These are phyloP conservation scores for Urocitellus parryii DNA, from an alignment of 2,113 vertebrate species.

Conservation along the genomic window DNA sequence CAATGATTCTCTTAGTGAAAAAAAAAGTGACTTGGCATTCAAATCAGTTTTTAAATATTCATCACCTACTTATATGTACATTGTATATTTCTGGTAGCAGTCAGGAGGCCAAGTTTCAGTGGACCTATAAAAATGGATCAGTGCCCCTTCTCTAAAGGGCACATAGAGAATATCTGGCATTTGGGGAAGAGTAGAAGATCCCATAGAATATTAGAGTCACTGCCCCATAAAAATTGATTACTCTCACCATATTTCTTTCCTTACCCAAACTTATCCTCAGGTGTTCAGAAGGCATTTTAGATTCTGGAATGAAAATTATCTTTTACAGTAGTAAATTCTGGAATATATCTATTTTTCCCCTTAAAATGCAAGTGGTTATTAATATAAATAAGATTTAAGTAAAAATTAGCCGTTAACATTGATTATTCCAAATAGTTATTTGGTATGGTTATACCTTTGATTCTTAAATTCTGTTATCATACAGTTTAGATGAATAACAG, in stretches of 20 bases:
- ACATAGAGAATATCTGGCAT: neutral
- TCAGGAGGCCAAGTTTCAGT: constrained; percentile 45
- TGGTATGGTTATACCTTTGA: neutral
- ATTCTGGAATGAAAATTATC: constrained; percentile 48
- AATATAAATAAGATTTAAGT: constrained; percentile 1
- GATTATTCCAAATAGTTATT: constrained; percentile 10
- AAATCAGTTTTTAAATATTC: constrained; percentile 56
- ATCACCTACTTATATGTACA: constrained; percentile 2
- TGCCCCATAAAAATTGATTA: neutral
- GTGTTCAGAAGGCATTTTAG: constrained; percentile 46
- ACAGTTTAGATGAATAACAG: constrained; percentile 1
- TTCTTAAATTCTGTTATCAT: constrained; percentile 18
- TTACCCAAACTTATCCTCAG: constrained; percentile 22
- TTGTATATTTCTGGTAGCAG: constrained; percentile 22
- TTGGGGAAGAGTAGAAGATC: neutral
- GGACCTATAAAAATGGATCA: constrained; percentile 36
- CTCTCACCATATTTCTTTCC: constrained; percentile 7
- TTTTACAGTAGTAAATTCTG: neutral
- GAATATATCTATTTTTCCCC: neutral
- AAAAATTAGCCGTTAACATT: constrained; percentile 33
- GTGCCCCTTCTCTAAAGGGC: neutral
- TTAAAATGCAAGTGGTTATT: constrained; percentile 45
- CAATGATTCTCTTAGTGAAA: neutral
- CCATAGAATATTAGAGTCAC: neutral
- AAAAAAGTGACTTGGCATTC: constrained; percentile 17